These are phyloP conservation scores for Pseudococcus longispinus DNA, from an alignment of 2,888 invertebrate genomes.

Conservation along the genomic window DNA sequence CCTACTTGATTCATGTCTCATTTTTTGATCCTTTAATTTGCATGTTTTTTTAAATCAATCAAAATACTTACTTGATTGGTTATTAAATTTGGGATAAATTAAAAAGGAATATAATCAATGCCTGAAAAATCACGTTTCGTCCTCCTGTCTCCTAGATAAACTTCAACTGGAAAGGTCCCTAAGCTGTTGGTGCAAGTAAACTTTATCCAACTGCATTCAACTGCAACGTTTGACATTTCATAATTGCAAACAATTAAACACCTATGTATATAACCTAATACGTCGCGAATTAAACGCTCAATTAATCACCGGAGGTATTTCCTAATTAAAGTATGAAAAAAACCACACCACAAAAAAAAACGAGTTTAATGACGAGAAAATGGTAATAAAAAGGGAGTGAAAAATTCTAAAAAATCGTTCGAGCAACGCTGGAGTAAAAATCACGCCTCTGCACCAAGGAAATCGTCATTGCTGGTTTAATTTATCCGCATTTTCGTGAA, in stretches of 20 bases:
- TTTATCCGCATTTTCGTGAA: not conserved
- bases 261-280: not conserved
- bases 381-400: not conserved
- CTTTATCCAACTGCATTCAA: too few relatives aligned
- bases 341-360: not conserved
- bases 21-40: too few relatives aligned
- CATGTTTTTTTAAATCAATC: too few relatives aligned
- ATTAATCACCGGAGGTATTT: slow-evolving; percentile 3
- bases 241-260: not conserved
- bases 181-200: too few relatives aligned
- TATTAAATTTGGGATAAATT: too few relatives aligned
- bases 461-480: not conserved
- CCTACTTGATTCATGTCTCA: too few relatives aligned
- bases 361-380: not conserved
- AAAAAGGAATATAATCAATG: too few relatives aligned
- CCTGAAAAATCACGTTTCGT: too few relatives aligned
- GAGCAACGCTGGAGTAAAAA: not conserved
- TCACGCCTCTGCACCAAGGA: not conserved
- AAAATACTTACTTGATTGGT: too few relatives aligned
- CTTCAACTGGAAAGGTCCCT: too few relatives aligned
- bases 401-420: not conserved
- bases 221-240: too few relatives aligned
- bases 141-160: too few relatives aligned
- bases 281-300: not conserved
- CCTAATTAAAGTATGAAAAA: not conserved